phyloP scores from a whole-genome alignment of 2,113 vertebrate species.

The Sander vitreus region DNA sequence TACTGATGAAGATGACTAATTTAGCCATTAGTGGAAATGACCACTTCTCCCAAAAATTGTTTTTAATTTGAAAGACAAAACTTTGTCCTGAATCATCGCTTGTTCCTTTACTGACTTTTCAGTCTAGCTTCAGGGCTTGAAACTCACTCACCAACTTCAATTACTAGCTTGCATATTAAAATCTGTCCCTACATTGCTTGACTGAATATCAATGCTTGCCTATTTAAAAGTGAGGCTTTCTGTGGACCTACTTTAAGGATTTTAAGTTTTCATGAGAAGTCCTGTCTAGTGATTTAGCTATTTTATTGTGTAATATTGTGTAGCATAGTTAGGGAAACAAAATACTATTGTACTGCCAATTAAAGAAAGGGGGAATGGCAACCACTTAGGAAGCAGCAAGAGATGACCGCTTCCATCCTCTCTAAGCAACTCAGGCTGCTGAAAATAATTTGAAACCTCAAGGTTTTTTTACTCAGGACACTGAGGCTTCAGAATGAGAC shows the following conservation, averaged over 20 bases:
- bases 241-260: not conserved
- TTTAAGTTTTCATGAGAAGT: not conserved
- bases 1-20: not conserved
- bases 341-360: constrained; percentile 23
- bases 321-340: constrained; percentile 5
- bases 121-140: not conserved
- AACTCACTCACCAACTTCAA: not conserved
- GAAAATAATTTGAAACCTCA: constrained; percentile 19
- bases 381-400: not conserved
- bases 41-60: not conserved
- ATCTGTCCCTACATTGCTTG: not conserved
- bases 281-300: not conserved
- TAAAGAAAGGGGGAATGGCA: constrained; percentile 18
- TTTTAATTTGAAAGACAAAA: not conserved
- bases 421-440: constrained; percentile 1
- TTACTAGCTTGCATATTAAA: not conserved
- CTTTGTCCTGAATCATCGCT: not conserved
- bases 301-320: constrained; percentile 23
- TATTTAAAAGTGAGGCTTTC: not conserved
- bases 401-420: not conserved
- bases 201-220: too few species aligned
- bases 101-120: not conserved
- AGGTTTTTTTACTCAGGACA: not conserved
- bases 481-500: constrained; percentile 31
- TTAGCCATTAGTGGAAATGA: not conserved